Base-by-base conservation (phyloP, 1,140 invertebrate species). In the Pseudomyrmex pallidus region DNA sequence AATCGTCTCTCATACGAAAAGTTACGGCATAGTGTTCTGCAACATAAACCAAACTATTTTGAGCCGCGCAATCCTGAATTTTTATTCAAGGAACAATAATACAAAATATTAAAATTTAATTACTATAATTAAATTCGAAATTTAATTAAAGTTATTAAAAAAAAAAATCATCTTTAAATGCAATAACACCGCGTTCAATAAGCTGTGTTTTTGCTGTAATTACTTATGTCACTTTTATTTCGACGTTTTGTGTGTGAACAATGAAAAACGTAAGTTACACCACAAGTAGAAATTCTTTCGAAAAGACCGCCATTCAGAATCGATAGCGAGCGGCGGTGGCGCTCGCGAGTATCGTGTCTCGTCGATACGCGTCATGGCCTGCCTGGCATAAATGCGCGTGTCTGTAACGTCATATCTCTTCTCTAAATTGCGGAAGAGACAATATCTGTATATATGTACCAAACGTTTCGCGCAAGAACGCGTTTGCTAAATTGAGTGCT, bases 271-370 rank as follows among this genome's bases (percentile, higher is more conserved):
- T 35, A 7, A 35, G 5, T 35, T 7, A 7, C 35, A 35, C 0
- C 35, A 35, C 35, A 46, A 13, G 8, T 7, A 4, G 4, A 57
- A 25, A 7, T 48, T n/a, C 13, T 50, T 86, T 89, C 48, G 50
- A 88, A 89, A 82, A 74, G 61, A 46, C 85, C 87, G 88, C 88
- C 70, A 56, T 17, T 13, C n/a, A 17, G 17, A 63, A 84, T 68
- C 68, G 35, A 78, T 82, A 68, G 15, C 8, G 54, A 25, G 12
- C 76, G 85, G 70, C 20, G 20, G 12, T 54, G 73, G 88, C 87
- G 85, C 87, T 59, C n/a, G 50, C 54, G 50, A 54, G 48, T 66
- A 46, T 52, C 63, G 22, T 61, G 77, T 50, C 82, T 13, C 22
- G 70, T 13, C 25, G 50, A 25, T 64, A 50, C 35, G 25, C 44